Evolutionary conservation across 1,140 invertebrate species (phyloP), one percentile per base, ranked within the genome.

Genomic region (Ips nitidus): DNA sequence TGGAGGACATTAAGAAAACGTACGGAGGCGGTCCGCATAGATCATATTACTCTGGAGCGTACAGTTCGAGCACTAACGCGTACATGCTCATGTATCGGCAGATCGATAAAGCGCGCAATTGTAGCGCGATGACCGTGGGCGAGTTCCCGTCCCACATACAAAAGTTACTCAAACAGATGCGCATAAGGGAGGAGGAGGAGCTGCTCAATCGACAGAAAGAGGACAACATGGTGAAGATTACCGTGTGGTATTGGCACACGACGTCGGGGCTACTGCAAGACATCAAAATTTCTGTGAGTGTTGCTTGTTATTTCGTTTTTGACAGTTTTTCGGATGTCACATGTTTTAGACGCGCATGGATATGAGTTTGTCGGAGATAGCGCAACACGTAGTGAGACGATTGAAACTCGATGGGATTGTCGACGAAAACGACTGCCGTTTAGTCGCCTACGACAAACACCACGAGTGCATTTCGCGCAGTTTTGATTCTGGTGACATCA

Each of bases 11-110:
- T 52, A 84, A 87, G 71, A 91, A 91, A 81, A 93, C 92, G 0
- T 96, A 92, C 81, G 94, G 93, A 42, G 92, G 93, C 47, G 88
- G 88, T 52, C 83, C 87, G 1, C 82, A 83, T 43, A 83, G 89
- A 71, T 85, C 85, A 3, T 93, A 91, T 78, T 94, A 91, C 76
- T 91, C 88, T 43, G 87, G 86, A 58, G 87, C 87, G 37, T 93
- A 90, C 75, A 89, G 85, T 74, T 93, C 91, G 70, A 94, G 92
- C 76, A 94, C 93, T 50, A 96, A 95, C 83, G 94, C 94, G 0
- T 96, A 97, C 75, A 96, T 97, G 93, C 83, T 97, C 37, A 94
- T 95, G 90, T 97, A 96, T 77, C 82, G 94, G 67, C 90, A 93
- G 81, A 89, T 94, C 57, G 90, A 94, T 81, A 84, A 85, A 63